Base-by-base conservation (phyloP, 2,888 invertebrate genomes). In the Nebria brevicollis region DNA sequence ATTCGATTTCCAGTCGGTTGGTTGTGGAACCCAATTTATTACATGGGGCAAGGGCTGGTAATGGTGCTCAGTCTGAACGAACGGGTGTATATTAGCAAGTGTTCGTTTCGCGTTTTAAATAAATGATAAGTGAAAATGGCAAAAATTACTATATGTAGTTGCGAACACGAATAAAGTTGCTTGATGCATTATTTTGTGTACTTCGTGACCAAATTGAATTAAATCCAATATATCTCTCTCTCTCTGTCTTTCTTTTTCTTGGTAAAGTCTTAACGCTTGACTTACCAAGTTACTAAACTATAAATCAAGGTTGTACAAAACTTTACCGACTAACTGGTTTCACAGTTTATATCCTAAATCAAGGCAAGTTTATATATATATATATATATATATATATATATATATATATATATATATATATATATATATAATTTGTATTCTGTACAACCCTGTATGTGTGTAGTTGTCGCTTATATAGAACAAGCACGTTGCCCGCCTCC, bases 231-330 rank as follows among this genome's bases (percentile, higher is more conserved):
- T 3, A 8, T 54, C 54, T 54, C 54, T 54, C 54, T 54, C 54
- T 11, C 54, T 11, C 54, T 54, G 7, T 11, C 54, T 54, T 1
- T 8, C 54, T 54, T 54, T 54, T 8, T 54, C 54, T 77, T 72
- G 72, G 77, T 54, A 74, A 79, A 75, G 75, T 79, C 68, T 75
- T 74, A 41, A 79, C 79, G 79, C 79, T 43, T 79, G 79, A 79
- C 79, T 79, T 79, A 78, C 79, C 66, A 20, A 43, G 26, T 66
- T 70, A 79, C 74, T 66, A 73, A 34, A 42, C 73, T 73, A 34
- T 73, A 34, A 73, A 73, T 73, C 73, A 73, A 15, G 73, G 73
- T 11, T 73, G 73, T 13, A 41, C 73, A 73, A 41, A 41, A 70
- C 70, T 26, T 70, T 70, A 20, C 70, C 43, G 43, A 43, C 43